phyloP scores from a whole-genome alignment of 2,113 vertebrate species.

The Capricornis sumatraensis region DNA sequence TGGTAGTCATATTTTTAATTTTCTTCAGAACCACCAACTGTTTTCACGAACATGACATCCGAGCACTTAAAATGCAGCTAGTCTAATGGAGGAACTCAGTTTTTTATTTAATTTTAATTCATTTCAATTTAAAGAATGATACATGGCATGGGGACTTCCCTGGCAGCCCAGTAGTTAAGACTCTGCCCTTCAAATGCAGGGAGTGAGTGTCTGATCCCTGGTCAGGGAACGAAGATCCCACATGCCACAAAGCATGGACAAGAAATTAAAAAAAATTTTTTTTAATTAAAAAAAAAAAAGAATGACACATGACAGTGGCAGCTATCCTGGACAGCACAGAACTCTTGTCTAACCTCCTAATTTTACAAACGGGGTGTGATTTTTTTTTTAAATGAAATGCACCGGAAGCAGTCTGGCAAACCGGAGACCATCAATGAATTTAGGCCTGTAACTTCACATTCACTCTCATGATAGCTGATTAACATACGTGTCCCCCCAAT shows the following conservation, averaged over 20 bases:
- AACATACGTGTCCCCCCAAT: accelerated
- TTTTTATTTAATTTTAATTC: neutral
- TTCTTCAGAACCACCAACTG: neutral
- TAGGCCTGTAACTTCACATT: neutral
- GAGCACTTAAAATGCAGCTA: neutral
- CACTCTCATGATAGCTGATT: accelerated
- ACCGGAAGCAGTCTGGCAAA: neutral
- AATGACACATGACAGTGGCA: accelerated
- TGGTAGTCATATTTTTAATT: neutral
- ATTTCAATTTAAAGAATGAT: neutral
- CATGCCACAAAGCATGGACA: neutral
- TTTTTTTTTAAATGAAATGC: neutral
- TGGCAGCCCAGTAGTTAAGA: neutral
- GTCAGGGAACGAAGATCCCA: neutral
- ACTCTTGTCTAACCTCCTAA: neutral
- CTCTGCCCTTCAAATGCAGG: neutral
- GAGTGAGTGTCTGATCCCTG: neutral
- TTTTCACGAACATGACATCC: neutral
- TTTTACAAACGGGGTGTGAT: neutral
- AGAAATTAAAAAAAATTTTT: neutral
- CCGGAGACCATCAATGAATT: accelerated
- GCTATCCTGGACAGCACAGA: accelerated
- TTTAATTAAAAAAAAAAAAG: neutral
- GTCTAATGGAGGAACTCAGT: accelerated
- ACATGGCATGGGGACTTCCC: accelerated